Percentiles rank a stretch among this genome's conserved stretches.
phyloP scores from a whole-genome alignment of 2,888 invertebrate species.

The Microplitis deprimator region DNA sequence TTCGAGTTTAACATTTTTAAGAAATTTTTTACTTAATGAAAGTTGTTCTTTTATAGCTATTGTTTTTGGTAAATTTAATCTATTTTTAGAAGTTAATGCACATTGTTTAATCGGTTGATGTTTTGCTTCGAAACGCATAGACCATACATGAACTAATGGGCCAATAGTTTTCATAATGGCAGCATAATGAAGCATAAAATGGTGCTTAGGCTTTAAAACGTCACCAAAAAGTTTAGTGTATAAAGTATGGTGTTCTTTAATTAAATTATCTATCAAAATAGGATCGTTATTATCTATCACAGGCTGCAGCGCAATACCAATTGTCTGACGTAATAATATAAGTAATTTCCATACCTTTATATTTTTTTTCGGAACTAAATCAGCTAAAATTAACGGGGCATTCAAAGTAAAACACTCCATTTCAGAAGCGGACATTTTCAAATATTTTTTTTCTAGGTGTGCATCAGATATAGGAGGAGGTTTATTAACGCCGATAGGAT shows the following conservation, averaged over 20 bases:
- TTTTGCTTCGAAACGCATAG: constrained; percentile 41
- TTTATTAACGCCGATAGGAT: not conserved
- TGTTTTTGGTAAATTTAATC: constrained; percentile 40
- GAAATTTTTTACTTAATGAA: constrained; percentile 19
- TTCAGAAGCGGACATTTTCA: constrained; percentile 28
- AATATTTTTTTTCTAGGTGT: not conserved
- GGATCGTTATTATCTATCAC: not conserved
- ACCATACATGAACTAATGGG: constrained; percentile 36
- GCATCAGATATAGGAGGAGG: constrained; percentile 16
- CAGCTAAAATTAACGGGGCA: constrained; percentile 5
- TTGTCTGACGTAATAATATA: constrained; percentile 34
- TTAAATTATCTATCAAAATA: constrained; percentile 9
- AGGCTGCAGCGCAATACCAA: constrained; percentile 29
- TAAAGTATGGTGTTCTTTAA: constrained; percentile 29
- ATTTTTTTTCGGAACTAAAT: constrained; percentile 26
- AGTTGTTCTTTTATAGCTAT: constrained; percentile 40
- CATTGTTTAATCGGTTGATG: constrained; percentile 35
- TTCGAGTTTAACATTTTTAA: constrained; percentile 10
- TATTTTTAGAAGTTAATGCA: constrained; percentile 22
- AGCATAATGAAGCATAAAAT: constrained; percentile 38
- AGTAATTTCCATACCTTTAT: constrained; percentile 37
- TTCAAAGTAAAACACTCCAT: constrained; percentile 21
- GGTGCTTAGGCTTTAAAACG: constrained; percentile 39
- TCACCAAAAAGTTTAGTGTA: constrained; percentile 21
- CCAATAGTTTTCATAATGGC: constrained; percentile 39